Conservation (phyloP, 2,113 vertebrate species). For the Uropsilus gracilis region DNA sequence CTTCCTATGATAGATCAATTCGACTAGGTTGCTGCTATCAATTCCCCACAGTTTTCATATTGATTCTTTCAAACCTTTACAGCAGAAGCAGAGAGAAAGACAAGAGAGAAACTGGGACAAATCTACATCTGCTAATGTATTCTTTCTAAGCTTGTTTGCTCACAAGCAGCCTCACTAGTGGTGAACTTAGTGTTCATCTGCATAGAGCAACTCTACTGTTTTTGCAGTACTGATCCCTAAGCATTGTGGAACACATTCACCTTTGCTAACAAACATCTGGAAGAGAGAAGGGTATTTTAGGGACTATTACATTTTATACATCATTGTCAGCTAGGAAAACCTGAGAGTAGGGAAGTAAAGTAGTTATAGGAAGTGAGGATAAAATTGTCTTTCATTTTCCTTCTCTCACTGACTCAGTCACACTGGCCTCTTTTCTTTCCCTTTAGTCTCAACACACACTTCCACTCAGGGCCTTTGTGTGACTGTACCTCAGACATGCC, state of each 20-base stretch:
- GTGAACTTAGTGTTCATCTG: neutral
- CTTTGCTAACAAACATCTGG: neutral
- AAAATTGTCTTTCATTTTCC: neutral
- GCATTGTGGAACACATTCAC: neutral
- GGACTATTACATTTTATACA: neutral
- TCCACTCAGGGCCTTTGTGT: neutral
- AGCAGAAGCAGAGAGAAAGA: neutral
- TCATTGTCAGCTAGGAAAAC: neutral
- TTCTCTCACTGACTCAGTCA: neutral
- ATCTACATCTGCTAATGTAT: neutral
- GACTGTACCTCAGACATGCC: neutral
- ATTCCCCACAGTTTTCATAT: neutral
- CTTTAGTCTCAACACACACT: neutral
- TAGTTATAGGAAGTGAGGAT: neutral
- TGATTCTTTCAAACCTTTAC: conserved; percentile 37
- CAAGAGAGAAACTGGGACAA: neutral
- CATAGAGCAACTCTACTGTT: neutral
- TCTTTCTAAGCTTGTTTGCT: neutral
- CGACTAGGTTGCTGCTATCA: neutral
- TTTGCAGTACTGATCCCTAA: neutral
- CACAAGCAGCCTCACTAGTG: neutral
- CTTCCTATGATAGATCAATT: neutral
- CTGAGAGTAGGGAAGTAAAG: neutral
- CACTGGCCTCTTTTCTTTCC: neutral
- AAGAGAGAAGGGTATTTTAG: neutral